These are phyloP conservation scores for Nemopilema nomurai DNA, from an alignment of 30 jellyfish, hydroid and myxozoan genomes.

Conservation along the genomic window DNA sequence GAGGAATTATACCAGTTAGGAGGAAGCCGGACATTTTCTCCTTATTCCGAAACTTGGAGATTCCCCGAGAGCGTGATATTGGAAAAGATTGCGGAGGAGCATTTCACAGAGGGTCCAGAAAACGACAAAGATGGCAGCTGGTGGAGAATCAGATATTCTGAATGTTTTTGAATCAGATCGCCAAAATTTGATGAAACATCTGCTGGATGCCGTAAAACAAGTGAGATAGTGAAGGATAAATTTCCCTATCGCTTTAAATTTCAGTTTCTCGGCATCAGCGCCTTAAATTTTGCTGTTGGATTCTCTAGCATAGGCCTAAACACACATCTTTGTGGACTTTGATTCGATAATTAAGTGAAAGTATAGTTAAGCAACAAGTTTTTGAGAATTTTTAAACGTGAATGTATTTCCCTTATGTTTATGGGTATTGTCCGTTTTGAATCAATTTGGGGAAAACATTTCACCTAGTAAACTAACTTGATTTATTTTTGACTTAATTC, in stretches of 20 bases:
- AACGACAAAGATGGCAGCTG: slow-evolving; percentile 50
- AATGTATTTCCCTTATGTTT: no score
- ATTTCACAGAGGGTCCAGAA: not conserved
- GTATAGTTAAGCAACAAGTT: no score
- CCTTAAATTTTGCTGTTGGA: not conserved
- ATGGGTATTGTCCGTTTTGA: no score
- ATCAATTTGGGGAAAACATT: no score
- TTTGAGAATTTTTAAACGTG: no score
- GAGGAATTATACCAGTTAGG: no score
- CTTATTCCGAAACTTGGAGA: no score
- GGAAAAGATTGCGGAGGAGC: not conserved
- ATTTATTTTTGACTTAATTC: no score
- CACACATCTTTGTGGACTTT: no score
- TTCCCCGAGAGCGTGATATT: not conserved
- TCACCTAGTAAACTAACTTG: no score
- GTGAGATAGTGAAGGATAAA: slow-evolving; percentile 6
- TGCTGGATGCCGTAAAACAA: slow-evolving; percentile 93
- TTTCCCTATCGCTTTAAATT: not conserved
- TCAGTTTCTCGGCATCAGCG: not conserved
- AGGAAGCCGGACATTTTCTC: no score
- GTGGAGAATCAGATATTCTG: not conserved
- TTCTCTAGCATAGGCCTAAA: not conserved
- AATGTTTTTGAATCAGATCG: slow-evolving; percentile 74
- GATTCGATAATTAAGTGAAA: no score
- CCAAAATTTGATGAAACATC: slow-evolving; percentile 67